A percentile compares a stretch with the other conserved stretches of the same genome.
Conservation (phyloP, 2,888 invertebrate genomes). For the Volucella inflata region DNA sequence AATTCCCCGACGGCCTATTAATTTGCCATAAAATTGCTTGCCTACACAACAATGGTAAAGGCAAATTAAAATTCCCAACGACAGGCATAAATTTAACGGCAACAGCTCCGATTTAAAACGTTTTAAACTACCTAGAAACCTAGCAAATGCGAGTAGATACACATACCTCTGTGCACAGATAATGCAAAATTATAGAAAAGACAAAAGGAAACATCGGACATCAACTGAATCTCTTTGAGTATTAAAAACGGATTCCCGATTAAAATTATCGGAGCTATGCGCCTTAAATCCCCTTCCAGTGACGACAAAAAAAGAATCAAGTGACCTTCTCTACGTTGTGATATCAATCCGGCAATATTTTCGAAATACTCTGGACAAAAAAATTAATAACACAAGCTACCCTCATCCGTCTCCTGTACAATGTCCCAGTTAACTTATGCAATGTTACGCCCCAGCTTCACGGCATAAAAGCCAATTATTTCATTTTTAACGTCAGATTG, state of each 20-base stretch:
- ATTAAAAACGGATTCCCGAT: conserved; percentile 60
- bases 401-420: not conserved
- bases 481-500: conserved; percentile 59
- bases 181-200: conserved; percentile 21
- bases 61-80: conserved; percentile 21
- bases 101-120: conserved; percentile 45
- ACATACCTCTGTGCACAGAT: conserved; percentile 6
- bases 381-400: not conserved
- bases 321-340: conserved; percentile 17
- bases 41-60: conserved; percentile 1
- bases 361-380: conserved; percentile 25
- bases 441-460: conserved; percentile 22
- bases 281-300: conserved; percentile 51
- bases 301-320: not conserved
- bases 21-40: conserved; percentile 17
- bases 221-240: conserved; percentile 49
- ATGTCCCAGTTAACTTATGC: conserved; percentile 26
- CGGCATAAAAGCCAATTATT: conserved; percentile 66
- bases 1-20: conserved; percentile 48
- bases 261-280: conserved; percentile 62
- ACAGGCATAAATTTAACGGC: conserved; percentile 44
- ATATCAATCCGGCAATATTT: conserved; percentile 42
- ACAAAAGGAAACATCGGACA: not conserved
- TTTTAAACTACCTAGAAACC: conserved; percentile 19
- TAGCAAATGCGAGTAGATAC: conserved; percentile 30